These are phyloP conservation scores for Stylophora pistillata DNA, from an alignment of 64 coral and sea anemone species.

Conservation along the genomic window DNA sequence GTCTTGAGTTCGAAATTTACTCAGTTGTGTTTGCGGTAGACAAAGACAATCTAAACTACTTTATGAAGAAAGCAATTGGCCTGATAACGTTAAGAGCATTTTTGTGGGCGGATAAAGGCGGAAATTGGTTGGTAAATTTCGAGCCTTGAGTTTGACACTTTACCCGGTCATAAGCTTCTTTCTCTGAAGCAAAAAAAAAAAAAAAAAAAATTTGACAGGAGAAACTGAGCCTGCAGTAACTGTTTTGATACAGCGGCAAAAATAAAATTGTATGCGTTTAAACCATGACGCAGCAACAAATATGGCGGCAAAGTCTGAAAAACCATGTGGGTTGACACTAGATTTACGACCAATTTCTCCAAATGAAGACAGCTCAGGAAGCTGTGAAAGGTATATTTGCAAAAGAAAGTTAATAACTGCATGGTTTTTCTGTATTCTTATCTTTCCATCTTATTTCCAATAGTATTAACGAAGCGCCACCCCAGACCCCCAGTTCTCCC, in stretches of 20 bases:
- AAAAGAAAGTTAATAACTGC: too few species aligned
- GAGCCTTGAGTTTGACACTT: not conserved
- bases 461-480: constrained; percentile 25
- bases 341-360: constrained; percentile 62
- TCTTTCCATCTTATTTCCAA: not conserved
- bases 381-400: constrained; percentile 43
- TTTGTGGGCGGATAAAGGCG: not conserved
- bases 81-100: constrained; percentile 9
- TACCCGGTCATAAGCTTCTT: not conserved
- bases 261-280: not conserved
- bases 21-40: constrained; percentile 48
- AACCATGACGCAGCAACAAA: constrained; percentile 14
- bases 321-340: constrained; percentile 15
- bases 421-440: not conserved
- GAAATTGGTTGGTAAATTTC: not conserved
- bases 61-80: constrained; percentile 40
- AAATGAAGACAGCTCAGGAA: constrained; percentile 66
- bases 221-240: not conserved
- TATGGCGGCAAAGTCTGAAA: constrained; percentile 60
- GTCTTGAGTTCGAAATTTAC: constrained; percentile 7
- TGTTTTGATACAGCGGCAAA: constrained; percentile 8
- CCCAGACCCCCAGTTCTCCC: constrained; percentile 38
- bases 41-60: constrained; percentile 12
- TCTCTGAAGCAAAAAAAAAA: not conserved
- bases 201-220: not conserved